Conservation (phyloP, 1,140 invertebrate genomes). For the Lanistes nyassanus region DNA sequence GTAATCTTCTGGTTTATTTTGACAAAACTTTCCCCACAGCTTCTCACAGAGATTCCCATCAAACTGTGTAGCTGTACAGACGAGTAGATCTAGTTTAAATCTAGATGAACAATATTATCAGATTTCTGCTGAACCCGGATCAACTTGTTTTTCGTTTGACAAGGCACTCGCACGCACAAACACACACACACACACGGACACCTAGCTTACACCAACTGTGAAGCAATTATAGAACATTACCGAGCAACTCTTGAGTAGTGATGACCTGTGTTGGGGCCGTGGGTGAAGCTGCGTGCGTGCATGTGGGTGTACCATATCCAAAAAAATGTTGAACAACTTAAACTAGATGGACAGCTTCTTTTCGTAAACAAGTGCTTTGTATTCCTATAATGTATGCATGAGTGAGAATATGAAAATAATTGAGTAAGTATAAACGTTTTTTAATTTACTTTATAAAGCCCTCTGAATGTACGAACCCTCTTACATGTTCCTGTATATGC, state of each 20-base stretch:
- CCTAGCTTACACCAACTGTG: background rate
- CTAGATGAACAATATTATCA: background rate
- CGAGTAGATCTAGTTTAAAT: background rate
- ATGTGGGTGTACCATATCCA: too few species aligned
- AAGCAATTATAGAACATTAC: background rate
- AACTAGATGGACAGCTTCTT: too few species aligned
- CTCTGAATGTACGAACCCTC: background rate
- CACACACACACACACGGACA: background rate
- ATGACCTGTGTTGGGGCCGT: background rate
- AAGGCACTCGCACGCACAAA: background rate
- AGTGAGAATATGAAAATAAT: too few species aligned
- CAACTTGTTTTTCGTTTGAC: too few species aligned
- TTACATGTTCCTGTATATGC: background rate
- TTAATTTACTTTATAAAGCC: too few species aligned
- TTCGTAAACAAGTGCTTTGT: too few species aligned
- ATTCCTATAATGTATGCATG: too few species aligned
- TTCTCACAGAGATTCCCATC: background rate
- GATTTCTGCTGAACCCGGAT: too few species aligned
- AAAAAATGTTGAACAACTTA: too few species aligned
- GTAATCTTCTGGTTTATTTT: too few species aligned
- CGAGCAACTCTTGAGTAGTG: background rate
- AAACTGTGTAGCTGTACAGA: background rate
- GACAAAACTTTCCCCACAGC: too few species aligned
- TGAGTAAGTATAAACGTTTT: too few species aligned
- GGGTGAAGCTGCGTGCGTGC: background rate